Percentiles rank a stretch among this genome's conserved stretches.
phyloP scores from a whole-genome alignment of 2,797 vertebrate species.

The Nyctalus aviator region DNA sequence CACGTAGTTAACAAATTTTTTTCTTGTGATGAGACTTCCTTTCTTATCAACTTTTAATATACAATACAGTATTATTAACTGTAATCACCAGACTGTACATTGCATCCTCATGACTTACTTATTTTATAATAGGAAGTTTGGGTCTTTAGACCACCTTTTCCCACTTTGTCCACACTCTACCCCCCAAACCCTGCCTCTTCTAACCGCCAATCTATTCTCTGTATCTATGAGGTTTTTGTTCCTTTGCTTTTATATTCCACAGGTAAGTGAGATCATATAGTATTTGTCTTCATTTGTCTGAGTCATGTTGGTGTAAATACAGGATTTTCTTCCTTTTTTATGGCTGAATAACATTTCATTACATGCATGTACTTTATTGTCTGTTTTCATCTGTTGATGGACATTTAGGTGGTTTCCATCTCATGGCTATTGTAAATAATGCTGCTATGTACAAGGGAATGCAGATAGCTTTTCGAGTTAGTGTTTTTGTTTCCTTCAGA shows the following conservation, averaged over 20 bases:
- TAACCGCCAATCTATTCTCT: background rate
- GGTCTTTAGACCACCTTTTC: background rate
- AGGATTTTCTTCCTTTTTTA: constrained; percentile 10
- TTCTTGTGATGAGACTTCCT: background rate
- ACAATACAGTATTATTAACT: background rate
- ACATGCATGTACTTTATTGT: background rate
- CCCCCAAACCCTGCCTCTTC: background rate
- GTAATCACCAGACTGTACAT: background rate
- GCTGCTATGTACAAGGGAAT: background rate
- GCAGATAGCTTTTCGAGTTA: background rate
- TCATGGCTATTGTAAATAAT: background rate
- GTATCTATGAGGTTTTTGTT: background rate
- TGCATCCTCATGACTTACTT: background rate
- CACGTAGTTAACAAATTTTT: background rate
- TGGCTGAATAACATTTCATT: background rate
- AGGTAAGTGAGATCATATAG: background rate
- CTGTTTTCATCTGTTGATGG: background rate
- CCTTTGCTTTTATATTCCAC: background rate
- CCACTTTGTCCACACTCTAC: background rate
- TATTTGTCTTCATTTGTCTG: background rate
- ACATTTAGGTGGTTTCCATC: background rate
- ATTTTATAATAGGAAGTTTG: background rate
- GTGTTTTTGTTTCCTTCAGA: background rate
- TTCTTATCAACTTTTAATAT: background rate
- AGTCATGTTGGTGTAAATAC: background rate